phyloP scores from a whole-genome alignment of 2,113 vertebrate species.

The Chionomys nivalis region DNA sequence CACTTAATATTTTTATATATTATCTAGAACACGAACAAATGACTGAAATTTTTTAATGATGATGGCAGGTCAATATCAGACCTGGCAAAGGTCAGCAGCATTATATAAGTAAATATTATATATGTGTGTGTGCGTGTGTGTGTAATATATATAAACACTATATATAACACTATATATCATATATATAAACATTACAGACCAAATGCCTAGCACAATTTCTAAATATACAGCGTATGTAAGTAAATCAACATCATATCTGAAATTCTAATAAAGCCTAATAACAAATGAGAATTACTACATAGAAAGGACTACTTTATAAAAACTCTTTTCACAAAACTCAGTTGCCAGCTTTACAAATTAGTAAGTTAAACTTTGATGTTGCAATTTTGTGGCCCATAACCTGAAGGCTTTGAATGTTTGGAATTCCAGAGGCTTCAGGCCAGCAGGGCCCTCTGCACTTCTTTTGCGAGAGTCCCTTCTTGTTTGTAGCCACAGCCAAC shows the following conservation, averaged over 20 bases:
- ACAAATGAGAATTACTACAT: not conserved
- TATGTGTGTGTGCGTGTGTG: too few species aligned
- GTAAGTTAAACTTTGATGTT: not conserved
- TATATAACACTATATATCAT: too few species aligned
- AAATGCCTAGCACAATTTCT: too few species aligned
- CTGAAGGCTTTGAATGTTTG: not conserved
- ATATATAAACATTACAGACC: too few species aligned
- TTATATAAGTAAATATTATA: too few species aligned
- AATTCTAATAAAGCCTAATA: not conserved
- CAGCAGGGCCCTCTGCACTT: not conserved
- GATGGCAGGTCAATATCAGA: slow-evolving; percentile 1
- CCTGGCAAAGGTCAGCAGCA: slow-evolving; percentile 15
- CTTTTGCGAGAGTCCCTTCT: not conserved
- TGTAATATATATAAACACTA: too few species aligned
- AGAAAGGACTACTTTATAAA: slow-evolving; percentile 54
- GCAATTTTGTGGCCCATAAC: not conserved
- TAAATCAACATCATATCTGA: too few species aligned
- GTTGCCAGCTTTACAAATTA: slow-evolving; percentile 23
- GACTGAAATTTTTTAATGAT: not conserved
- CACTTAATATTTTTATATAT: slow-evolving; percentile 46
- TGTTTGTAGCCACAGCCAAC: not conserved
- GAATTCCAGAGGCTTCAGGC: not conserved
- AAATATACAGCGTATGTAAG: too few species aligned
- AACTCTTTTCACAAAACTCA: slow-evolving; percentile 14
- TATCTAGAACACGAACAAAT: slow-evolving; percentile 45